phyloP scores from a whole-genome alignment of 2,113 vertebrate species.

The Aspidoscelis tigris region DNA sequence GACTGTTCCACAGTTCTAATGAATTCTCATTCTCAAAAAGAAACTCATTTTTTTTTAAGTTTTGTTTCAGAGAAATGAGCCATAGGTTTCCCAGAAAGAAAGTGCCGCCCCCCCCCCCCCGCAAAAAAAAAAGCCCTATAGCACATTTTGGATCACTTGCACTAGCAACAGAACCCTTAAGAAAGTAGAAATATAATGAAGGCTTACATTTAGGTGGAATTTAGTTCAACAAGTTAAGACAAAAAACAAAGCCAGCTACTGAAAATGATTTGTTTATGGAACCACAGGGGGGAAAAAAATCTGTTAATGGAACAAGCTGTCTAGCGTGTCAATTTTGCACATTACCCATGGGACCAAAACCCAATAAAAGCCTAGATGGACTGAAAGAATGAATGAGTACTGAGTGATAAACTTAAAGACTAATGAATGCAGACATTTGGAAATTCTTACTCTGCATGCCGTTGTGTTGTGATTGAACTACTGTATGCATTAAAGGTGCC shows the following conservation, averaged over 20 bases:
- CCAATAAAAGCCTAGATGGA: conserved; percentile 50
- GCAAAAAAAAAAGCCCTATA: conserved; percentile 28
- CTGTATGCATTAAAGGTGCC: neutral
- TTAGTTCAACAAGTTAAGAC: conserved; percentile 50
- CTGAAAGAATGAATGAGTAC: conserved; percentile 47
- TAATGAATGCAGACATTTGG: conserved; percentile 36
- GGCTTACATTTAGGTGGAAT: conserved; percentile 42
- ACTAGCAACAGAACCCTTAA: conserved; percentile 12
- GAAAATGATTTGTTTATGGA: conserved; percentile 59
- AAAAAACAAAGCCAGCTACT: conserved; percentile 46
- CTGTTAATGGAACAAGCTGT: conserved; percentile 51
- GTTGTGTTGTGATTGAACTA: neutral
- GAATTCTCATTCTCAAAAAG: neutral
- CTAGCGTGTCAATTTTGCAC: conserved; percentile 40
- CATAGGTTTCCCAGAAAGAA: conserved; percentile 33
- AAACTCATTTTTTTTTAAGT: neutral
- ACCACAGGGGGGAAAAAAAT: conserved; percentile 42
- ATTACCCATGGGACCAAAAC: conserved; percentile 52
- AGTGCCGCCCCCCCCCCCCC: neutral
- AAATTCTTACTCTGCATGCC: conserved; percentile 24
- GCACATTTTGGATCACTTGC: conserved; percentile 29
- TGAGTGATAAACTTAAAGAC: conserved; percentile 55
- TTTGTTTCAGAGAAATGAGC: conserved; percentile 14
- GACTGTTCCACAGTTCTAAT: neutral
- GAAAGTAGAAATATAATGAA: conserved; percentile 29